A percentile compares a stretch with the other conserved stretches of the same genome.
Conservation (phyloP, 1,140 invertebrate species). For the Diorhabda carinulata region DNA sequence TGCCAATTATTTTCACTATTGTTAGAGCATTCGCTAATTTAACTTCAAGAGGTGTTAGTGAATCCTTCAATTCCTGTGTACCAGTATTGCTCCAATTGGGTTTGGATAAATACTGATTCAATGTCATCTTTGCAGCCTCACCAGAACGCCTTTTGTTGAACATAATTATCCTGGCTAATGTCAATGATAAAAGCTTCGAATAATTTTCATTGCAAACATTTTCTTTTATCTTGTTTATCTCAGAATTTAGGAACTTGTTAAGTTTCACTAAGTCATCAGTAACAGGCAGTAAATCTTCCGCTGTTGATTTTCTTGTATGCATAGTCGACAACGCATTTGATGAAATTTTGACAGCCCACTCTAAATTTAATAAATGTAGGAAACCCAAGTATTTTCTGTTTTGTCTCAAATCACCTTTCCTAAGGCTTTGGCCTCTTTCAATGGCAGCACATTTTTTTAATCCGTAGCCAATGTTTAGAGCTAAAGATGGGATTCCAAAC, state of each 20-base stretch:
- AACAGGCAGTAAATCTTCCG: not conserved
- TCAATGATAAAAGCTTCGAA: conserved; percentile 10
- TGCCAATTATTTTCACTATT: conserved; percentile 17
- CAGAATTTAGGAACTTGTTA: conserved; percentile 8
- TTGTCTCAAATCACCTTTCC: not conserved
- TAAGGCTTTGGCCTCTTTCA: conserved; percentile 5
- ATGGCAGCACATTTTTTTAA: conserved; percentile 14
- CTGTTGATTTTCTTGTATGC: not conserved
- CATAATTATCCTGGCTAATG: conserved; percentile 10
- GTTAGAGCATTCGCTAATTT: conserved; percentile 16
- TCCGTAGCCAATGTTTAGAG: conserved; percentile 15
- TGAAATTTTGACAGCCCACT: conserved; percentile 5
- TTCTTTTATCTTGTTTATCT: conserved; percentile 5
- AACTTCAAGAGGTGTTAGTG: conserved; percentile 15
- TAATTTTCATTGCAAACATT: conserved; percentile 14
- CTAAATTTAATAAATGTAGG: not conserved
- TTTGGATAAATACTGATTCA: conserved; percentile 3
- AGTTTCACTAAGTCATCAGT: conserved; percentile 12
- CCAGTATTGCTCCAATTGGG: conserved; percentile 11
- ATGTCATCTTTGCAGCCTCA: conserved; percentile 16
- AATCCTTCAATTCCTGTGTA: conserved; percentile 13
- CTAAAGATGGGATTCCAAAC: conserved; percentile 19
- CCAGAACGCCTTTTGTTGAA: conserved; percentile 22
- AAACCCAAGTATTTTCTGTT: not conserved
- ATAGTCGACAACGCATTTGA: conserved; percentile 8